A percentile compares a stretch with the other conserved stretches of the same genome.
Evolutionary conservation across 2,113 vertebrate genomes (phyloP).

Genomic region (Tauraco erythrolophus): DNA sequence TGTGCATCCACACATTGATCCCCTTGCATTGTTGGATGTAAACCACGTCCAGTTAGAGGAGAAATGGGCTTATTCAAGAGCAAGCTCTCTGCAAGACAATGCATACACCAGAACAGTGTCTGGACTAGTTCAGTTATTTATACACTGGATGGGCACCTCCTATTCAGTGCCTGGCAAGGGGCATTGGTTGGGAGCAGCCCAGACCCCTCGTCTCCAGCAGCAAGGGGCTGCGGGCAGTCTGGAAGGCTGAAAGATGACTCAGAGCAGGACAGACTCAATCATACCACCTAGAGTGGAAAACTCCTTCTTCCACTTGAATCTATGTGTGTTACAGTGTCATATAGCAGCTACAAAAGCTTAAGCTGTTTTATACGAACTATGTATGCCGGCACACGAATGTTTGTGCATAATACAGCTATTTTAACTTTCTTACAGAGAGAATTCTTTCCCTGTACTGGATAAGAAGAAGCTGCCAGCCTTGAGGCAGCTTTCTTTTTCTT

Average conservation of each 20-base stretch:
- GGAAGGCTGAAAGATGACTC: too few relatives aligned
- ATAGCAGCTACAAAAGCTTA: neutral
- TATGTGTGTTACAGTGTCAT: neutral
- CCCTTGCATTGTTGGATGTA: neutral
- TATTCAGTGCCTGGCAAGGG: neutral
- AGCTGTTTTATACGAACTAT: neutral
- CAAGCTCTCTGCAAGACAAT: neutral
- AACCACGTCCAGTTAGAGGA: rapidly evolving
- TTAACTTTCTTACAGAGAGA: neutral
- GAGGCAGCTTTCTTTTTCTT: neutral
- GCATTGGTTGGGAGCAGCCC: neutral
- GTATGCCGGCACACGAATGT: neutral
- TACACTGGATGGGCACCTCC: rapidly evolving
- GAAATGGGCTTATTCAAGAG: neutral
- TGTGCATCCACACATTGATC: neutral
- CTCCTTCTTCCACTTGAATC: neutral
- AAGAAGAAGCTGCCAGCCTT: neutral
- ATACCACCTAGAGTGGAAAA: rapidly evolving
- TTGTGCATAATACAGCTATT: neutral
- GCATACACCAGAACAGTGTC: neutral
- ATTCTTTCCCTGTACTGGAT: neutral
- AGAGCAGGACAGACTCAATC: neutral
- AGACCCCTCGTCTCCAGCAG: neutral
- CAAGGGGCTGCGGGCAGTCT: neutral
- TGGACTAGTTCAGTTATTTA: neutral